Conservation (phyloP, 1,140 invertebrate species). For the Antheraea mylitta region DNA sequence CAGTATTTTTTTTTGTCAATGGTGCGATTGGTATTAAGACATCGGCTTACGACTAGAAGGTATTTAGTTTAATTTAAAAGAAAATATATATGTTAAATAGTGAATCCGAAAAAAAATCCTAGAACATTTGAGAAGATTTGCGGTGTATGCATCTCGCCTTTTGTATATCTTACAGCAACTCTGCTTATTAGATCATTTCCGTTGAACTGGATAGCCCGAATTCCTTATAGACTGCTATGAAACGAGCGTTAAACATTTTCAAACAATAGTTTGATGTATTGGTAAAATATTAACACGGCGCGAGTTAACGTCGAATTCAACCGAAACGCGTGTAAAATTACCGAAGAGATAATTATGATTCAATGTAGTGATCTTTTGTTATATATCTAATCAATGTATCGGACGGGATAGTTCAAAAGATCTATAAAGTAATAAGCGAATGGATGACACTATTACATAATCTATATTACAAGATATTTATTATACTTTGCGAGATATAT, state of each 20-base stretch:
- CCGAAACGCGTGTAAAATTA: neutral
- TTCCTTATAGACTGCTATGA: neutral
- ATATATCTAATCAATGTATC: too few relatives aligned
- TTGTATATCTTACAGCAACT: neutral
- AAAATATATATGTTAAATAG: too few relatives aligned
- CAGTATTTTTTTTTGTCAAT: neutral
- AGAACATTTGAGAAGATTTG: neutral
- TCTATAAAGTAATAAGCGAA: neutral
- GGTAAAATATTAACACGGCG: neutral
- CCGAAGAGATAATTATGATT: neutral
- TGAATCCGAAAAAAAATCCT: too few relatives aligned
- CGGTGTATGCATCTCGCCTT: neutral
- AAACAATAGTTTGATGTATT: slow-evolving; percentile 1
- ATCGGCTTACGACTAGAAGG: too few relatives aligned
- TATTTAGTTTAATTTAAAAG: too few relatives aligned
- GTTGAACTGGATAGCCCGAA: slow-evolving; percentile 9
- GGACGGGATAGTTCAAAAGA: too few relatives aligned
- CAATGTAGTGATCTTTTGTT: too few relatives aligned
- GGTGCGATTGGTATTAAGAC: too few relatives aligned
- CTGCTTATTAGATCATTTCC: slow-evolving; percentile 3
- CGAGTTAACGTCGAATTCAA: neutral
- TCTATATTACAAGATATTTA: neutral
- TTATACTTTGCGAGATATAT: neutral
- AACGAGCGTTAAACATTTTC: neutral
- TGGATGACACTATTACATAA: neutral